phyloP scores from a whole-genome alignment of 2,888 invertebrate genomes.

The Miltochrista miniata region DNA sequence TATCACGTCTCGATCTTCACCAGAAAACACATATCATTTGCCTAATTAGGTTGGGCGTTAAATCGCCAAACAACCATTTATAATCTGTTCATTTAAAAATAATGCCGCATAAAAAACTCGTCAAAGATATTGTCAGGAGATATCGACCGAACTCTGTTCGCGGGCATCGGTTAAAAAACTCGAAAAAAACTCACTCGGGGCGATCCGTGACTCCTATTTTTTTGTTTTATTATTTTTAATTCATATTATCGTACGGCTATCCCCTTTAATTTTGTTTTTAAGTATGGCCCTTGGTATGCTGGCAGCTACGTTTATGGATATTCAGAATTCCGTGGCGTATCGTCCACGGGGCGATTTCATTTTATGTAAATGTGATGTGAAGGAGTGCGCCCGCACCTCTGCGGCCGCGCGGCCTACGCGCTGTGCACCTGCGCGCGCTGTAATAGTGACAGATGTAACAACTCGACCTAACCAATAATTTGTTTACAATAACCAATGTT shows the following conservation, averaged over 20 bases:
- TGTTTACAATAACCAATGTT: conserved; percentile 38
- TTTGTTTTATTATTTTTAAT: conserved; percentile 83
- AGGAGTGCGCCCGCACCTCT: conserved; percentile 27
- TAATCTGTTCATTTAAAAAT: conserved; percentile 83
- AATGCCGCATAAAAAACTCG: conserved; percentile 81
- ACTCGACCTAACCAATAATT: conserved; percentile 34
- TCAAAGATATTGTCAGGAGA: conserved; percentile 83
- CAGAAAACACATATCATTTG: conserved; percentile 82
- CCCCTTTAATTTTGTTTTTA: conserved; percentile 84
- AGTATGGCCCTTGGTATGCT: conserved; percentile 82
- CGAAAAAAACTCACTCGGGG: conserved; percentile 78
- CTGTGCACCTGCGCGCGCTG: conserved; percentile 19
- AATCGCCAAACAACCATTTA: conserved; percentile 83
- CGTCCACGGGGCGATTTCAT: conserved; percentile 70
- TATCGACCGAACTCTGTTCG: conserved; percentile 73
- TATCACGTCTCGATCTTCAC: conserved; percentile 57
- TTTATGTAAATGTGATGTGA: conserved; percentile 74
- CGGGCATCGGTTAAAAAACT: conserved; percentile 74
- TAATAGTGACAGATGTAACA: conserved; percentile 74
- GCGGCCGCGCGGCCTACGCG: conserved; percentile 46
- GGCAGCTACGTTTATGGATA: conserved; percentile 82
- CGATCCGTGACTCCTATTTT: conserved; percentile 83
- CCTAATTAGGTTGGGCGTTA: conserved; percentile 84
- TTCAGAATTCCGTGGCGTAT: conserved; percentile 78
- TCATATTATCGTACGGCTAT: conserved; percentile 83